These are phyloP conservation scores for Ctenopoma multispine DNA, from an alignment of 2,797 vertebrate genomes.

Conservation along the genomic window DNA sequence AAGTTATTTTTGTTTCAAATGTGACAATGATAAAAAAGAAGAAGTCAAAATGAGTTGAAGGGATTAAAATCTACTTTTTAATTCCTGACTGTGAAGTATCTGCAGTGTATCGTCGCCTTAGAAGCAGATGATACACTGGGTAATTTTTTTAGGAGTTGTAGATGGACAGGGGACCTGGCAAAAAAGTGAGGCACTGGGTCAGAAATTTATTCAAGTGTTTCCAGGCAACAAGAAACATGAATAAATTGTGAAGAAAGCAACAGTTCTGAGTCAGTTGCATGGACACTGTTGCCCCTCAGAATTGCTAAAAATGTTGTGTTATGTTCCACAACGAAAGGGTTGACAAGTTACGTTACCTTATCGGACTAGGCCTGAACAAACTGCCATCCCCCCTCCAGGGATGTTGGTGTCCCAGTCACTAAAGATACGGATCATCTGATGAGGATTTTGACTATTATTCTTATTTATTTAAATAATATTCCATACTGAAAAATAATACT, in stretches of 20 bases:
- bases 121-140: conserved; percentile 33
- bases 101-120: conserved; percentile 35
- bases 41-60: conserved; percentile 2
- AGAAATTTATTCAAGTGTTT: conserved; percentile 72
- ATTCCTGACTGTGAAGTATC: conserved; percentile 1
- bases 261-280: conserved; percentile 53
- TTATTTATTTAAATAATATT: not conserved
- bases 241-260: conserved; percentile 64
- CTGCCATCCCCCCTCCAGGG: conserved; percentile 48
- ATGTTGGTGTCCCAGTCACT: conserved; percentile 61
- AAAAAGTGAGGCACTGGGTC: conserved; percentile 39
- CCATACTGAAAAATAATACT: not conserved
- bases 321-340: conserved; percentile 14
- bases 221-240: conserved; percentile 67
- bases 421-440: conserved; percentile 57
- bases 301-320: conserved; percentile 28
- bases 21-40: not conserved
- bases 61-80: conserved; percentile 2
- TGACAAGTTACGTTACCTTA: conserved; percentile 62
- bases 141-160: conserved; percentile 16
- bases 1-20: not conserved
- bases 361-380: conserved; percentile 60
- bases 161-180: conserved; percentile 45
- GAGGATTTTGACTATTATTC: conserved; percentile 27
- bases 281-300: conserved; percentile 40